Conservation (phyloP, 30 jellyfish, hydroid and myxozoan species). For the Calvadosia cruxmelitensis region DNA sequence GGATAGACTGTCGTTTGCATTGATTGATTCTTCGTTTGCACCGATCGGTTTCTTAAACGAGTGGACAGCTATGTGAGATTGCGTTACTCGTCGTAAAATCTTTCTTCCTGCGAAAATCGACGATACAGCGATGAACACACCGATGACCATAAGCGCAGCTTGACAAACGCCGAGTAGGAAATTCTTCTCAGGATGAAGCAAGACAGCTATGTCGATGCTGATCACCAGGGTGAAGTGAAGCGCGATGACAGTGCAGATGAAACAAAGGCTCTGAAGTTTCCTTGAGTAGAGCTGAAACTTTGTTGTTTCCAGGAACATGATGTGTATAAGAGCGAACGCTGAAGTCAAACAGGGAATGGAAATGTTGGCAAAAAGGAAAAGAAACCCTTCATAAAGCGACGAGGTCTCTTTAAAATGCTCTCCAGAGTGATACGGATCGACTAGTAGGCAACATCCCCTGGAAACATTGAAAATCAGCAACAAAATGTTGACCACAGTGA, state of each 20-base stretch:
- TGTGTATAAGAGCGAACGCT: slow-evolving; percentile 28
- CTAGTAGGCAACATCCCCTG: slow-evolving; percentile 14
- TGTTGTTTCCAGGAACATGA: slow-evolving; percentile 30
- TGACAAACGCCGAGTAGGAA: slow-evolving; percentile 27
- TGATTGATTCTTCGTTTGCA: background rate
- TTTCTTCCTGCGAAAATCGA: slow-evolving; percentile 19
- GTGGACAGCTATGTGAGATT: slow-evolving; percentile 4
- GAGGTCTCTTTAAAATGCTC: slow-evolving; percentile 1
- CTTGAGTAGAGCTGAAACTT: slow-evolving; percentile 35
- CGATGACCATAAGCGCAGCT: slow-evolving; percentile 13
- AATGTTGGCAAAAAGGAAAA: slow-evolving; percentile 21
- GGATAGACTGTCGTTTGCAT: background rate
- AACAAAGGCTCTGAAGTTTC: slow-evolving; percentile 18
- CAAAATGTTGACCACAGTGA: slow-evolving; percentile 6
- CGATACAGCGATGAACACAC: slow-evolving; percentile 12
- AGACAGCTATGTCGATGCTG: slow-evolving; percentile 17
- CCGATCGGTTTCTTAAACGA: slow-evolving; percentile 7
- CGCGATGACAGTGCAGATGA: slow-evolving; percentile 4
- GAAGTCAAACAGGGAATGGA: slow-evolving; percentile 37
- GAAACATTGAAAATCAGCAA: slow-evolving; percentile 11
- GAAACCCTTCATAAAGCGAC: slow-evolving; percentile 9
- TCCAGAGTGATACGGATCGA: slow-evolving; percentile 37
- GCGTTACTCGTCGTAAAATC: slow-evolving; percentile 12
- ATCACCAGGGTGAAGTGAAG: slow-evolving; percentile 8
- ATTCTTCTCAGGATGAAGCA: slow-evolving; percentile 8